A percentile compares a stretch with the other conserved stretches of the same genome.
Conservation (phyloP, 2,113 vertebrate species). For the Leptocoma aspasia region DNA sequence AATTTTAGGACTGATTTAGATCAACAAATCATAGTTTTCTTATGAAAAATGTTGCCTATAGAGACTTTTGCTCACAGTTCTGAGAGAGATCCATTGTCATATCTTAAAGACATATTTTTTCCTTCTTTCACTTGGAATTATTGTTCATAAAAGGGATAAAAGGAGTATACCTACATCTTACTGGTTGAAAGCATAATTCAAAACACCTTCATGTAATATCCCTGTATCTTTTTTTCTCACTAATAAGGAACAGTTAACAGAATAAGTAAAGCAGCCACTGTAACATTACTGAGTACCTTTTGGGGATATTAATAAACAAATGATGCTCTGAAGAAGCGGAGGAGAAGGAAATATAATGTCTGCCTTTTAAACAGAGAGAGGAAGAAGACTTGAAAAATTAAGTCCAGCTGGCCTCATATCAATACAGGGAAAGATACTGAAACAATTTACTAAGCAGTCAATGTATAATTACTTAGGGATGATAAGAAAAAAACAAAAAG, state of each 20-base stretch:
- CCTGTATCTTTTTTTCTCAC: neutral
- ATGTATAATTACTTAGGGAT: slow-evolving; percentile 33
- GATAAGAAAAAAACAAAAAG: slow-evolving; percentile 25
- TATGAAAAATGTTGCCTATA: neutral
- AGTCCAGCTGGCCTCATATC: slow-evolving; percentile 28
- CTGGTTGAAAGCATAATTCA: neutral
- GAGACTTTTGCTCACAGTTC: neutral
- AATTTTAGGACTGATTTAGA: neutral
- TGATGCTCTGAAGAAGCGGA: neutral
- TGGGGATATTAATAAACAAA: neutral
- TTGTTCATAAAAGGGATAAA: neutral
- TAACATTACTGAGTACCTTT: neutral
- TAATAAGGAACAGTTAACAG: neutral
- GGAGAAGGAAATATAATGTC: neutral
- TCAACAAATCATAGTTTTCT: neutral
- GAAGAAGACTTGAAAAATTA: slow-evolving; percentile 35
- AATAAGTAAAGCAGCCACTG: neutral
- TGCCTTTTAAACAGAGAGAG: neutral
- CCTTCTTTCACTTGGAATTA: neutral
- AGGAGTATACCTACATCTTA: neutral
- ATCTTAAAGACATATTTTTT: neutral
- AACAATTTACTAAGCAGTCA: slow-evolving; percentile 21
- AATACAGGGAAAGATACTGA: slow-evolving; percentile 32
- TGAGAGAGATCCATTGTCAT: neutral
- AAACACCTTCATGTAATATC: neutral